Evolutionary conservation across 2,797 vertebrate species (phyloP), one percentile per base, ranked within the genome.

Genomic region (Crocodylus rhombifer): DNA sequence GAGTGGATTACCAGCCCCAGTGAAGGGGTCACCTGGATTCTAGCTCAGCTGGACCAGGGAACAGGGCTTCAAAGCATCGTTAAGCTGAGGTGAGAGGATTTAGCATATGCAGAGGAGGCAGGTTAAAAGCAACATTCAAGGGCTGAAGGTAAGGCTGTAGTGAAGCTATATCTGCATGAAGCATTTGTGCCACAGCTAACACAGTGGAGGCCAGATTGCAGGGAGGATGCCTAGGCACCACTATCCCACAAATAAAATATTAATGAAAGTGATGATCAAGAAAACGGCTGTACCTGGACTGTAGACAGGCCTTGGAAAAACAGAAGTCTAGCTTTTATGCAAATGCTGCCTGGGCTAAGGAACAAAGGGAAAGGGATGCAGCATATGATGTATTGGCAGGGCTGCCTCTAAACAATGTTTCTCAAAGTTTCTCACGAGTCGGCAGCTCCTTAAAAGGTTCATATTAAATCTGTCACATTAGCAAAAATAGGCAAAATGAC

Each of bases 381-480:
- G 74, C 21, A 15, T 36, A 21, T 16, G 15, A 76, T 28, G 20
- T n/a, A 14, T n/a, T 17, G 13, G 28, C 51, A 84, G 79, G 36
- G 87, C 61, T 82, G 60, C 75, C 86, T 78, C 82, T 91, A 83
- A 79, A 56, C 0, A 3, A 51, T 0, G 7, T 56, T 91, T 71
- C 76, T 87, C 88, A 26, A 55, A 84, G 87, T 91, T 92, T 82
- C 91, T 92, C 87, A 78, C 80, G 91, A 93, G 84, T 65, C 82
- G 58, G 58, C 82, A 0, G 2, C 82, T 94, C 80, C 80, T 91
- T 82, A 79, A 26, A 92, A 96, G 95, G 90, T 90, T 91, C 89
- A 95, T 3, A 1, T 93, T 95, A 75, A 92, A 95, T 92, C 93
- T 92, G 87, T 94, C 96, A 95, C 87, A 82, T 95, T 95, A 95